Base-by-base conservation (phyloP, 1,140 invertebrate species). In the Latrodectus geometricus region DNA sequence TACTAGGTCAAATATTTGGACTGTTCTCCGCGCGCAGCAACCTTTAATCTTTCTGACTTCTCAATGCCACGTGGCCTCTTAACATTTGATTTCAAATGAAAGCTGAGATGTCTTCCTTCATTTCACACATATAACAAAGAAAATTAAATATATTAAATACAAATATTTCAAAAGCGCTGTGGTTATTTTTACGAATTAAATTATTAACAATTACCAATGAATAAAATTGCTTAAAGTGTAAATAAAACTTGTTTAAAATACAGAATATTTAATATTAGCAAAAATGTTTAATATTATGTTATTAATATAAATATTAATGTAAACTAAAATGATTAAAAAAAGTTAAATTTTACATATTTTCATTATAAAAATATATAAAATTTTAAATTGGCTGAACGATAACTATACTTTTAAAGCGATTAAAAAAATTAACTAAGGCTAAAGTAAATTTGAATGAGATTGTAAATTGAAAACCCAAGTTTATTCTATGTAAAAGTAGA, bases 41-140 rank as follows among this genome's bases (percentile, higher is more conserved):
- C 21, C 61, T 77, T 77, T 77, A 77, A 77, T 77, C 75, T 77
- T 77, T 61, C 20, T 21, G 23, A 68, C 23, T 66, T 78, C n/a
- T 8, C 56, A 50, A 66, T 66, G 61, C 15, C 21, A 78, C 17
- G 74, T 56, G 74, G 8, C 52, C 23, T n/a, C 50, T 11, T 74
- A 49, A 15, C 4, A 14, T 8, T 61, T 11, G 17, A 14, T 61
- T 61, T 14, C 17, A 61, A 8, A 4, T 61, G 54, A 61, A 61
- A 61, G 17, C 35, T 61, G 54, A 61, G 2, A 11, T 61, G 11
- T 8, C 11, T 61, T 61, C 54, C 11, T 17, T 61, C 17, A 61
- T 61, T 11, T 61, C 17, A 14, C 8, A 35, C 35, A 35, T 17
- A 61, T 61, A 14, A 61, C 11, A 61, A 61, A 4, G 8, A 61